Base-by-base conservation (phyloP, 2,888 invertebrate genomes). In the Eugnorisma glareosa region DNA sequence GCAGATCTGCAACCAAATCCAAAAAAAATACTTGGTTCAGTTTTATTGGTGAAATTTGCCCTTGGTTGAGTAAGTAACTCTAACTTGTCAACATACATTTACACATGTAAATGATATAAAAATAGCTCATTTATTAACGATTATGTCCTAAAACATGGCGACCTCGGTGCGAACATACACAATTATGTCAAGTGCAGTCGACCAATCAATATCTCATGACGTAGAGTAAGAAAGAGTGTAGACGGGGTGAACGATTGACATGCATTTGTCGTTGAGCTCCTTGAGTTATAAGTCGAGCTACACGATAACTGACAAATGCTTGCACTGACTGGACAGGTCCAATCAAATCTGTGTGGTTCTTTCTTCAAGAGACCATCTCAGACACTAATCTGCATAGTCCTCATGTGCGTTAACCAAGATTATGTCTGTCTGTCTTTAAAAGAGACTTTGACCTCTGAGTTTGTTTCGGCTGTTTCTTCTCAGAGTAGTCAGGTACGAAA, bases 111-210 rank as follows among this genome's bases (percentile, higher is more conserved):
- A 71, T 74, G 69, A 82, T 78, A 75, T 59, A 57, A 71, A 57
- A 84, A 77, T 64, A 37, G 71, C 24, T 59, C 63, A 51, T 76
- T 83, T 86, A 85, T 77, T 79, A 79, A 75, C 51, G 69, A 73
- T 84, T 73, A 79, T 68, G 67, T 73, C 81, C 87, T 81, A 87
- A 87, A 86, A 82, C 73, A 67, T 21, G 72, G 66, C 57, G 81
- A 64, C 87, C 87, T 83, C 70, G 37, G 64, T 57, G 75, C 68
- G 63, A 78, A 85, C 70, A 86, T 81, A 83, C 77, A 79, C 82
- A 91, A 90, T 87, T 76, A 88, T 89, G 91, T 92, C 91, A 91
- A 93, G 92, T 92, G 91, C 89, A 92, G 74, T 88, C 83, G 77
- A 87, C 87, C 89, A 89, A 90, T 89, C 89, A 89, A 90, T 90